Percentiles rank a stretch among this genome's conserved stretches.
Evolutionary conservation across 37 sponge, comb jelly and placozoan genomes (phyloP).

Genomic region (Halisarca cf. caerulea): DNA sequence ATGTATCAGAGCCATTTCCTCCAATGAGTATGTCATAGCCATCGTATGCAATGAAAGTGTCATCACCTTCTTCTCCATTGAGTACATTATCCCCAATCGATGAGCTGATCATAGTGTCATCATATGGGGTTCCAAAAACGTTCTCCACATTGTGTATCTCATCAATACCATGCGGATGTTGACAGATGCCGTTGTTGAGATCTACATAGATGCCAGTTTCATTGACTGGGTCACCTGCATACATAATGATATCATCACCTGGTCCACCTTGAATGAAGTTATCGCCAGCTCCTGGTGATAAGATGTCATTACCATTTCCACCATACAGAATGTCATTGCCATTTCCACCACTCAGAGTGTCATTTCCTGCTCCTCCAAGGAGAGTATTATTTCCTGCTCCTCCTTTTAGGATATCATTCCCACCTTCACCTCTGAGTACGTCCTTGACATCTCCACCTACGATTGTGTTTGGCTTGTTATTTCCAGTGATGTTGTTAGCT

Average conservation of each 20-base stretch:
- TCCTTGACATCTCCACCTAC: slow-evolving; percentile 34
- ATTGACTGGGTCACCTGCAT: not conserved
- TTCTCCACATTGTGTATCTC: not conserved
- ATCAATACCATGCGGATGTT: not conserved
- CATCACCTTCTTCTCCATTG: no score
- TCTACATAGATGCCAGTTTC: not conserved
- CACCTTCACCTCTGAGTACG: slow-evolving; percentile 3
- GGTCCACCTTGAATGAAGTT: slow-evolving; percentile 26
- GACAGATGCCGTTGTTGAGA: not conserved
- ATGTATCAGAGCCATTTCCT: no score
- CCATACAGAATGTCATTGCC: slow-evolving; percentile 19
- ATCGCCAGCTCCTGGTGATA: slow-evolving; percentile 16
- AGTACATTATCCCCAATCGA: no score
- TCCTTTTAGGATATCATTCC: slow-evolving; percentile 33
- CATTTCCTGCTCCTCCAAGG: not conserved
- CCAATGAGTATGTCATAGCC: no score
- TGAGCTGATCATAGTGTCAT: no score
- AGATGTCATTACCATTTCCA: slow-evolving; percentile 18
- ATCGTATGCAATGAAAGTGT: no score
- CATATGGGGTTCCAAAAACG: no score
- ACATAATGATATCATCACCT: slow-evolving; percentile 32
- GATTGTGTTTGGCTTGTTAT: no score
- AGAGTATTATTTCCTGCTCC: slow-evolving; percentile 32
- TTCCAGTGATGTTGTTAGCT: not conserved
- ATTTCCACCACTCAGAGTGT: slow-evolving; percentile 26